Evolutionary conservation across 2,113 vertebrate species (phyloP).

Genomic region (Malaclemys terrapin): DNA sequence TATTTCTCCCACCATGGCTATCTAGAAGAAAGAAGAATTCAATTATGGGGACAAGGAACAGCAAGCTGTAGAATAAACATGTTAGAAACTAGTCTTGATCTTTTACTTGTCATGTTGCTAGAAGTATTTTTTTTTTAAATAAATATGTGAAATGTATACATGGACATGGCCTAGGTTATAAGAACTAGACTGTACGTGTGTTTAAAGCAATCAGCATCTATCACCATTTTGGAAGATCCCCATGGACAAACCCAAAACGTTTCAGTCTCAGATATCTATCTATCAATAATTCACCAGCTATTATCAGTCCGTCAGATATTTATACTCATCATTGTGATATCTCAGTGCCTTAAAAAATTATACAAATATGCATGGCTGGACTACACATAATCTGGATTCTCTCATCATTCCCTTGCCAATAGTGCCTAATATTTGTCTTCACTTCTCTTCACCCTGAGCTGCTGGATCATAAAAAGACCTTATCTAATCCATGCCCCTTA

Average conservation of each 20-base stretch:
- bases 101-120: background rate
- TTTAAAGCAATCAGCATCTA: background rate
- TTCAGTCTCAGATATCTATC: background rate
- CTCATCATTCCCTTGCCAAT: background rate
- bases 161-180: background rate
- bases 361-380: background rate
- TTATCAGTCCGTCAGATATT: background rate
- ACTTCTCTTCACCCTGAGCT: background rate
- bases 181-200: background rate
- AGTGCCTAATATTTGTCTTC: background rate
- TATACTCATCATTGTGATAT: background rate
- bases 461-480: background rate
- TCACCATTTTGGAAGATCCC: background rate
- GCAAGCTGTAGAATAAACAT: background rate
- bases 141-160: background rate
- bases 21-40: background rate
- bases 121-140: background rate
- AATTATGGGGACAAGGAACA: background rate
- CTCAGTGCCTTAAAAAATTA: background rate
- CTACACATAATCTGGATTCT: background rate
- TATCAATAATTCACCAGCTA: background rate
- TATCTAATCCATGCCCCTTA: background rate
- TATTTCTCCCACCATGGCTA: background rate
- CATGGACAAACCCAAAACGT: background rate
- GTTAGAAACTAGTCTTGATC: background rate